phyloP scores from a whole-genome alignment of 2,888 invertebrate species.

The Argynnis bischoffii region DNA sequence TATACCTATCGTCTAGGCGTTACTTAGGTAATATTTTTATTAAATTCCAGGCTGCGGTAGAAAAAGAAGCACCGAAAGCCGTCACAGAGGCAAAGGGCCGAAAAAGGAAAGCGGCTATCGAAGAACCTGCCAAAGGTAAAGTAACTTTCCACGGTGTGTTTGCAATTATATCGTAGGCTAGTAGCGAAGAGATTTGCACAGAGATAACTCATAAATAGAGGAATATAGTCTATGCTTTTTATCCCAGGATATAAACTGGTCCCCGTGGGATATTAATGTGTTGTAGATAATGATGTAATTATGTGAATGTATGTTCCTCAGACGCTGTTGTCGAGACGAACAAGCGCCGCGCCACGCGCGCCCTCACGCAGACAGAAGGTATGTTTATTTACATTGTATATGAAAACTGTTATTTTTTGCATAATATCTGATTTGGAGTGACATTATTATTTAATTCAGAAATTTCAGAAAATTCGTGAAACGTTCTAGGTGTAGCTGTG shows the following conservation, averaged over 20 bases:
- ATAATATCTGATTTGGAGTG: neutral
- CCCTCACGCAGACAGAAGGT: slow-evolving; percentile 1
- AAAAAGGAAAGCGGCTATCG: slow-evolving; percentile 40
- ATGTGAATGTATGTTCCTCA: neutral
- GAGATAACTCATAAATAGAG: too few relatives aligned
- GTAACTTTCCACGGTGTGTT: neutral
- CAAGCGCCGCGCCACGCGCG: slow-evolving; percentile 6
- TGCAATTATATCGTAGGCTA: too few relatives aligned
- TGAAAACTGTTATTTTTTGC: neutral
- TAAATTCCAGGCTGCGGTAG: neutral
- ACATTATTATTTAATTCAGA: neutral
- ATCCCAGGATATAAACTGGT: too few relatives aligned
- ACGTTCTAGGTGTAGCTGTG: too few relatives aligned
- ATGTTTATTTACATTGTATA: neutral
- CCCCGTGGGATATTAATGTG: too few relatives aligned
- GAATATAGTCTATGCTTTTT: too few relatives aligned
- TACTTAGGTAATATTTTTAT: neutral
- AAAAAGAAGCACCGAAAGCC: neutral
- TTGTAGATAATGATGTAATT: too few relatives aligned
- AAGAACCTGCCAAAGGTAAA: slow-evolving; percentile 38
- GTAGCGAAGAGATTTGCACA: too few relatives aligned
- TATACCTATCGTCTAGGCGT: too few relatives aligned
- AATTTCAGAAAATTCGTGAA: too few relatives aligned
- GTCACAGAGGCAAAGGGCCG: slow-evolving; percentile 24
- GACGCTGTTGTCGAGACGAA: neutral